These are phyloP conservation scores for Anoplophora glabripennis DNA, from an alignment of 1,140 invertebrate species.

Conservation along the genomic window DNA sequence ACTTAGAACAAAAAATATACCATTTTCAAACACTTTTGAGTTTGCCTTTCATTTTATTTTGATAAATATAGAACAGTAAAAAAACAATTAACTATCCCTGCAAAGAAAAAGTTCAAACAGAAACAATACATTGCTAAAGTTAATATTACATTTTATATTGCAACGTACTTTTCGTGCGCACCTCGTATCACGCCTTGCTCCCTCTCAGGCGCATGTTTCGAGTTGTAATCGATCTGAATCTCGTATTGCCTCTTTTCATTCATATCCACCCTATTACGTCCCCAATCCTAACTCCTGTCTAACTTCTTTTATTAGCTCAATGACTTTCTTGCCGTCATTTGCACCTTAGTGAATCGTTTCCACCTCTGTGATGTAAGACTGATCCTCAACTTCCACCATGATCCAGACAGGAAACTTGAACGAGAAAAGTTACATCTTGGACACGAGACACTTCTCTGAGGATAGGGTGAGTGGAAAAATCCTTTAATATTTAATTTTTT, in stretches of 20 bases:
- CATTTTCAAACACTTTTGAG: too few relatives aligned
- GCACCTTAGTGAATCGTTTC: background rate
- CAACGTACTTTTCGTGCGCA: too few relatives aligned
- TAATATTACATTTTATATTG: too few relatives aligned
- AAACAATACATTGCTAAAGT: too few relatives aligned
- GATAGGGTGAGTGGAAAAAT: constrained; percentile 28
- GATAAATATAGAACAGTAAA: too few relatives aligned
- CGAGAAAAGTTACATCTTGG: constrained; percentile 38
- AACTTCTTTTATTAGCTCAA: background rate
- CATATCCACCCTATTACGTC: background rate
- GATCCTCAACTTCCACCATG: constrained; percentile 4
- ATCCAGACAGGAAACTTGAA: constrained; percentile 14
- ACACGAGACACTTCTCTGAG: constrained; percentile 29
- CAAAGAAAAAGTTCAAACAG: too few relatives aligned
- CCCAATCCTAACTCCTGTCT: background rate
- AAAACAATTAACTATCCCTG: too few relatives aligned
- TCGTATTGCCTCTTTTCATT: constrained; percentile 16
- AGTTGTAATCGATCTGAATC: too few relatives aligned
- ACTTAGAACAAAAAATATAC: too few relatives aligned
- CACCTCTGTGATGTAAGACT: background rate
- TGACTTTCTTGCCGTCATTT: background rate
- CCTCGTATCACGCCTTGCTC: too few relatives aligned
- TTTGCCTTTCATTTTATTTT: too few relatives aligned
- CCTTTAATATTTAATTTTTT: background rate
- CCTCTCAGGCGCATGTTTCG: too few relatives aligned